Percentiles rank a stretch among this genome's conserved stretches.
These are phyloP conservation scores for Ormyrus thymus DNA, from an alignment of 2,888 invertebrate species.

Conservation along the genomic window DNA sequence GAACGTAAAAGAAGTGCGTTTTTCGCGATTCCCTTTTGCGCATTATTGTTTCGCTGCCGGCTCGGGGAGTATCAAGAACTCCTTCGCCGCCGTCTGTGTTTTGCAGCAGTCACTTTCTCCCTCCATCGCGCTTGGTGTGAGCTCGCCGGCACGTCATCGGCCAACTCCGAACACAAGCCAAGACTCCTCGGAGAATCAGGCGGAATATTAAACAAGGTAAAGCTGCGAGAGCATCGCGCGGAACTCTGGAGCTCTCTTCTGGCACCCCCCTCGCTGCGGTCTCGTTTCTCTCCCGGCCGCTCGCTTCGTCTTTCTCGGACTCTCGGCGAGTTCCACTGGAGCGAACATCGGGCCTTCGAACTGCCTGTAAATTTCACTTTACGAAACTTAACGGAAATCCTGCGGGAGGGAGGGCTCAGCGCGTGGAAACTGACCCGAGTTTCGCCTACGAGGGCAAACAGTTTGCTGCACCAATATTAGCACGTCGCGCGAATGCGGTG, in stretches of 20 bases:
- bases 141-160: conserved; percentile 29
- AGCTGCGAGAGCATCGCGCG: conserved; percentile 18
- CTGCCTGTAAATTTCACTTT: conserved; percentile 71
- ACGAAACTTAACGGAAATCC: conserved; percentile 66
- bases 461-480: conserved; percentile 67
- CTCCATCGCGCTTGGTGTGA: not conserved
- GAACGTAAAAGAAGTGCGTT: too few relatives aligned
- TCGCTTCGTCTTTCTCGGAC: conserved; percentile 52
- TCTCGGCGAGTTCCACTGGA: not conserved
- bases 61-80: too few relatives aligned
- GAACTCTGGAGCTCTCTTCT: not conserved
- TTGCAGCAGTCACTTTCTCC: too few relatives aligned
- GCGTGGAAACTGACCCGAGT: conserved; percentile 50
- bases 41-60: too few relatives aligned
- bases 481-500: conserved; percentile 43
- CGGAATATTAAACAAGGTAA: conserved; percentile 67
- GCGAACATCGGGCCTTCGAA: conserved; percentile 59
- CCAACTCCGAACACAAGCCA: conserved; percentile 57
- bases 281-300: conserved; percentile 54
- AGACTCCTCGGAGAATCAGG: conserved; percentile 59
- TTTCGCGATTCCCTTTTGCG: too few relatives aligned
- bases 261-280: not conserved
- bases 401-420: conserved; percentile 49
- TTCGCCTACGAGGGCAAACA: conserved; percentile 59
- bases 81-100: too few relatives aligned